Percentiles rank a stretch among this genome's conserved stretches.
phyloP scores from a whole-genome alignment of 2,888 invertebrate genomes.

The Druceiella hillmani region DNA sequence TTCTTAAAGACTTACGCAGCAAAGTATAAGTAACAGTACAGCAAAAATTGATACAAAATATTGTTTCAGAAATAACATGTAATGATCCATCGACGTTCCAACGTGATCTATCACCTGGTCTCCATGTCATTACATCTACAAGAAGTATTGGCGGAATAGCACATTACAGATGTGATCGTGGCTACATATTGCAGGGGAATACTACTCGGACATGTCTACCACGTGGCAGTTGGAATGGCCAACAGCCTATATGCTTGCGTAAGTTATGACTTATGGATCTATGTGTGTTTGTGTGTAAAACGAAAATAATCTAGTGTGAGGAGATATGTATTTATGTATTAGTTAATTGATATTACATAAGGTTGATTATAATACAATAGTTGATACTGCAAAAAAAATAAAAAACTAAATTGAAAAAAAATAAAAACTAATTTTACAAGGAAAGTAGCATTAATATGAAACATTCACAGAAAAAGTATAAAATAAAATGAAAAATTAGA shows the following conservation, averaged over 20 bases:
- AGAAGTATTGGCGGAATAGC: conserved; percentile 74
- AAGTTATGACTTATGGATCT: conserved; percentile 35
- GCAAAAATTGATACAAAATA: neutral
- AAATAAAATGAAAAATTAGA: no score
- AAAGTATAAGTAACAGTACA: neutral
- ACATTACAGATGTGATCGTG: conserved; percentile 77
- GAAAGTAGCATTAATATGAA: no score
- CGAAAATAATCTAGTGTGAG: no score
- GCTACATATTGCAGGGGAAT: conserved; percentile 74
- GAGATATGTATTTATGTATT: no score
- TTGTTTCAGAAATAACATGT: conserved; percentile 68
- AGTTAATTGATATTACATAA: neutral
- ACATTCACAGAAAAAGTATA: no score
- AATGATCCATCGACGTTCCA: conserved; percentile 57
- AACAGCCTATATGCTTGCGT: conserved; percentile 76
- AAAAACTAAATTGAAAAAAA: no score
- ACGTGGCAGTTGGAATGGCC: conserved; percentile 78
- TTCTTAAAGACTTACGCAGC: no score
- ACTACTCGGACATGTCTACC: conserved; percentile 69
- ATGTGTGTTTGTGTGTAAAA: no score
- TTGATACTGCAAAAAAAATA: no score
- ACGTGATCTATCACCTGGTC: conserved; percentile 46
- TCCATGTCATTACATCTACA: conserved; percentile 56
- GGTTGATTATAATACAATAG: no score
- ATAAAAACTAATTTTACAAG: no score